Percentiles rank a stretch among this genome's conserved stretches.
These are phyloP conservation scores for Lucilia sericata DNA, from an alignment of 1,140 invertebrate genomes.

Conservation along the genomic window DNA sequence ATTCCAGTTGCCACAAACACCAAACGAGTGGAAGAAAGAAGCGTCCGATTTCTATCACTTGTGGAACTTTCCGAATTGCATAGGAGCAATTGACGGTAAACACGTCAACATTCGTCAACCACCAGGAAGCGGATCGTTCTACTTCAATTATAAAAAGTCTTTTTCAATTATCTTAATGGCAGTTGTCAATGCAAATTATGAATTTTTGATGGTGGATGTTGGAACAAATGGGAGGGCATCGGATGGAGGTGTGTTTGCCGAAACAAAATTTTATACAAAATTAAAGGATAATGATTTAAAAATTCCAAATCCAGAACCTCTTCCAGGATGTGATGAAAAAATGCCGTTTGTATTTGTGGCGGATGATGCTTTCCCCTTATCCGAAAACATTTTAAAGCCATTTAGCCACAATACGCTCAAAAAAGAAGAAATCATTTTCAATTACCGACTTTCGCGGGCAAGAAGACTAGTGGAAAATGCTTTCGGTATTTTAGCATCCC, in stretches of 20 bases:
- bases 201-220: neutral
- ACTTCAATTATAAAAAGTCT: neutral
- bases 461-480: conserved; percentile 1
- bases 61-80: neutral
- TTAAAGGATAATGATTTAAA: conserved; percentile 16
- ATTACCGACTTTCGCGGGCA: neutral
- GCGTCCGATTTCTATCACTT: neutral
- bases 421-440: conserved; percentile 16
- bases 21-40: neutral
- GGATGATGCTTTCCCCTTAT: conserved; percentile 70
- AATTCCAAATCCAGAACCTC: conserved; percentile 54
- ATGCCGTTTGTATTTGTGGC: conserved; percentile 67
- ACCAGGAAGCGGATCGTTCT: neutral
- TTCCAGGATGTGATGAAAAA: conserved; percentile 53
- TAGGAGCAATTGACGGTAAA: neutral
- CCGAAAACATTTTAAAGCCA: conserved; percentile 68
- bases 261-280: no score
- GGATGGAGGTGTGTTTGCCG: conserved; percentile 53
- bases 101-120: neutral
- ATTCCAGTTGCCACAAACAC: conserved; percentile 31
- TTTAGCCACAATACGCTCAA: conserved; percentile 57
- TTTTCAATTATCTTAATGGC: neutral
- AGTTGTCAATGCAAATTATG: neutral
- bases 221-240: neutral
- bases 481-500: neutral